phyloP scores from a whole-genome alignment of 2,797 vertebrate species.

The Tapirus indicus region DNA sequence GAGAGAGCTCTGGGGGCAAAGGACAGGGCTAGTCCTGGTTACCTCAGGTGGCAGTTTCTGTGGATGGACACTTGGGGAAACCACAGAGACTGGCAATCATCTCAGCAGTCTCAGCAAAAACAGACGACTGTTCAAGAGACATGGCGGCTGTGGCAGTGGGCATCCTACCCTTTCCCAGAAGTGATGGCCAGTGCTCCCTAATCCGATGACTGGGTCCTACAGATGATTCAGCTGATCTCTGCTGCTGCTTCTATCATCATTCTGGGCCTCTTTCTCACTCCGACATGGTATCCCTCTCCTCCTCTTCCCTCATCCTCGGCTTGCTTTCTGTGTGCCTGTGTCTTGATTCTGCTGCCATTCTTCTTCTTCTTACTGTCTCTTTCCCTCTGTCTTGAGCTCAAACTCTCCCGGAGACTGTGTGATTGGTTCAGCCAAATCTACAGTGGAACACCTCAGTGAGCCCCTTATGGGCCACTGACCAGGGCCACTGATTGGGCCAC shows the following conservation, averaged over 20 bases:
- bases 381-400: neutral
- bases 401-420: neutral
- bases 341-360: neutral
- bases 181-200: neutral
- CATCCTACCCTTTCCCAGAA: neutral
- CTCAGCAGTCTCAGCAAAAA: neutral
- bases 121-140: neutral
- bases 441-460: neutral
- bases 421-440: neutral
- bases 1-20: neutral
- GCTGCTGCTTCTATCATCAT: fast-evolving
- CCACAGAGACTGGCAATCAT: neutral
- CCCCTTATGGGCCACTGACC: neutral
- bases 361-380: neutral
- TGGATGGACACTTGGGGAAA: neutral
- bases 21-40: neutral
- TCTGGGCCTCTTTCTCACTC: neutral
- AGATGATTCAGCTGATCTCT: neutral
- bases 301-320: neutral
- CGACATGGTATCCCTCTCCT: fast-evolving
- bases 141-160: fast-evolving
- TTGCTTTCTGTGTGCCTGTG: neutral
- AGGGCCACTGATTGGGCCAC: neutral
- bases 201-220: neutral
- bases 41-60: neutral